Conservation (phyloP, 2,888 invertebrate species). For the Ormia ochracea region DNA sequence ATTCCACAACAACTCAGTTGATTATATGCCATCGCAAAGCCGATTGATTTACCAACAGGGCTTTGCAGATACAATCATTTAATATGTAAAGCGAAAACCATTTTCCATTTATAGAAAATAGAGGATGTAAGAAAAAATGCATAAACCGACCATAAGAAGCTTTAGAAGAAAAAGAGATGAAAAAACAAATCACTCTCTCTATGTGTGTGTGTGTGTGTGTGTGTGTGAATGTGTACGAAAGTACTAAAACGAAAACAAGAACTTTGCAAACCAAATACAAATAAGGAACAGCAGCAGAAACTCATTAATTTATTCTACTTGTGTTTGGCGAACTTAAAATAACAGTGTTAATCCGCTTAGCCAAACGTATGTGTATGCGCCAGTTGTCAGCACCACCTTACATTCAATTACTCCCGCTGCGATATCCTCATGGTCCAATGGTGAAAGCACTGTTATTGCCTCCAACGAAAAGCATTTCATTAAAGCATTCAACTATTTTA, state of each 20-base stretch:
- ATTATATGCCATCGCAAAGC: too few species aligned
- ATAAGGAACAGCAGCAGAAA: conserved; percentile 63
- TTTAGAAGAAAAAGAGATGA: background rate
- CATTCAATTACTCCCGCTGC: background rate
- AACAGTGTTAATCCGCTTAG: conserved; percentile 63
- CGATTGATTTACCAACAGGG: conserved; percentile 20
- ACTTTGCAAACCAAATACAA: conserved; percentile 52
- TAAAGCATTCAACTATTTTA: conserved; percentile 33
- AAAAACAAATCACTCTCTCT: too few species aligned
- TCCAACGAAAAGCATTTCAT: background rate
- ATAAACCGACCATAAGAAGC: conserved; percentile 48
- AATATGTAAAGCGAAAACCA: background rate
- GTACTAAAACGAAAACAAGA: conserved; percentile 31
- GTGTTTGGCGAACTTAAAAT: conserved; percentile 68
- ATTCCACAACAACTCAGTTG: too few species aligned
- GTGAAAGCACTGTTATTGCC: conserved; percentile 22
- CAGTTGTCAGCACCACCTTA: background rate
- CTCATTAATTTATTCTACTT: conserved; percentile 74
- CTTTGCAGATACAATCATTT: background rate
- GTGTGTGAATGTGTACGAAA: too few species aligned
- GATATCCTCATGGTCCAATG: conserved; percentile 2
- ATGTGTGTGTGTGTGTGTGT: too few species aligned
- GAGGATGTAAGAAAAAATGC: conserved; percentile 12
- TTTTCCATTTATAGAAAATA: background rate
- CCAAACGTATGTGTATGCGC: background rate